Conservation (phyloP, 2,888 invertebrate species). For the Gnatocerus cornutus region DNA sequence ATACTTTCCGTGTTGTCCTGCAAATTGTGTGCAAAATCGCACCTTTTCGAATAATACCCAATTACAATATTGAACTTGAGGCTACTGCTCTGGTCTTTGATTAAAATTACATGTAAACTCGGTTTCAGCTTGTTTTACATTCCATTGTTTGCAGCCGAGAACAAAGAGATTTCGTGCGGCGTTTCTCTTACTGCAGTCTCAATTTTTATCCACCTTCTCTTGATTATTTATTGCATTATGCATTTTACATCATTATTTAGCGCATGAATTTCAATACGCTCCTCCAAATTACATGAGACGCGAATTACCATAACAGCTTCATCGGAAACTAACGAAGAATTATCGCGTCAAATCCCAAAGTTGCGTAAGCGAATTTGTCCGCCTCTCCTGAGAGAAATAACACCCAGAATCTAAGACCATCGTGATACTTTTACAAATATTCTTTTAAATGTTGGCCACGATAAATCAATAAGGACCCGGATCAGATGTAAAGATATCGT, state of each 20-base stretch:
- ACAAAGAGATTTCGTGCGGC: conserved; percentile 71
- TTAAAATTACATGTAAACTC: conserved; percentile 72
- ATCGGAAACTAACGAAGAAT: conserved; percentile 41
- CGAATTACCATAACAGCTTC: conserved; percentile 27
- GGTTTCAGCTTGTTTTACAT: conserved; percentile 71
- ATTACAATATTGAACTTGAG: conserved; percentile 69
- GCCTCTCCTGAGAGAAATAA: conserved; percentile 55
- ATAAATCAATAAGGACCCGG: conserved; percentile 62
- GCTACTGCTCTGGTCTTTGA: conserved; percentile 69
- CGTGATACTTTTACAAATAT: conserved; percentile 44
- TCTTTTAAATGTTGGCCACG: conserved; percentile 40
- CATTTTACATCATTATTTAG: conserved; percentile 64
- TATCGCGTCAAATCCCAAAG: conserved; percentile 34
- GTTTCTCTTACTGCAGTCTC: conserved; percentile 67
- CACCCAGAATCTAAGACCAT: conserved; percentile 45
- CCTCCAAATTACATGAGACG: conserved; percentile 32
- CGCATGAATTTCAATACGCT: conserved; percentile 41
- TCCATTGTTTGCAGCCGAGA: conserved; percentile 70
- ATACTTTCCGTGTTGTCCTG: conserved; percentile 62
- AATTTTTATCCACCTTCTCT: conserved; percentile 66
- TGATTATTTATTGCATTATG: conserved; percentile 66
- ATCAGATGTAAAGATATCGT: conserved; percentile 62
- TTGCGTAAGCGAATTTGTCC: conserved; percentile 58
- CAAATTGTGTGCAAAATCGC: conserved; percentile 71
- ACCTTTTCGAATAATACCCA: conserved; percentile 68